Evolutionary conservation across 1,140 invertebrate species (phyloP).

Genomic region (Zaprionus gabonicus): DNA sequence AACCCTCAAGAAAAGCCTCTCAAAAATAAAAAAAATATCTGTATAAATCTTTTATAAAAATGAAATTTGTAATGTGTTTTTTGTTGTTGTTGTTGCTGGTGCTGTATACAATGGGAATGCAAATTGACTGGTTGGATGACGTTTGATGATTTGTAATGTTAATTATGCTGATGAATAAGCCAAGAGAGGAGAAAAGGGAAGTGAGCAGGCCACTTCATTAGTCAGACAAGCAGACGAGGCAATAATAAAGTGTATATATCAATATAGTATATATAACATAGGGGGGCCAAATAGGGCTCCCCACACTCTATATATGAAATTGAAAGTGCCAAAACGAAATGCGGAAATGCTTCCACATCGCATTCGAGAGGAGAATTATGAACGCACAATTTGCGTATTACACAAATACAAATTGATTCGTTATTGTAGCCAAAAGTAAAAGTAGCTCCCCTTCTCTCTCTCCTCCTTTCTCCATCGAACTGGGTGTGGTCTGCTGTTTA

Average conservation of each 20-base stretch:
- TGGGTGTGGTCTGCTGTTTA: constrained; percentile 55
- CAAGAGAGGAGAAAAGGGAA: neutral
- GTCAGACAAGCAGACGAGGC: constrained; percentile 59
- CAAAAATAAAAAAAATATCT: constrained; percentile 19
- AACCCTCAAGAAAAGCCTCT: constrained; percentile 21
- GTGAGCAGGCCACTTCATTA: constrained; percentile 51
- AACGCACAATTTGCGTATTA: constrained; percentile 57
- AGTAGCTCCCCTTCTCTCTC: constrained; percentile 33
- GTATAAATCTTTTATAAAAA: constrained; percentile 48
- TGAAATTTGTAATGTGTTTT: neutral
- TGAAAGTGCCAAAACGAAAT: constrained; percentile 67
- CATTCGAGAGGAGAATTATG: constrained; percentile 52
- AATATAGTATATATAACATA: constrained; percentile 15
- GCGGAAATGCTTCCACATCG: constrained; percentile 58
- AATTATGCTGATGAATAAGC: constrained; percentile 67
- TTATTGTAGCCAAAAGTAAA: constrained; percentile 61
- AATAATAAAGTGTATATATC: constrained; percentile 56
- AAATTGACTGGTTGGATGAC: constrained; percentile 57
- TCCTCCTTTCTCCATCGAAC: constrained; percentile 18
- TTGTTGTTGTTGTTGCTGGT: constrained; percentile 31
- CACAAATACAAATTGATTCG: constrained; percentile 65
- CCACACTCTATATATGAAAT: constrained; percentile 44
- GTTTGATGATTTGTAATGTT: constrained; percentile 80
- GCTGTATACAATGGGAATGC: constrained; percentile 62
- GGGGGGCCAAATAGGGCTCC: neutral